Evolutionary conservation across 2,113 vertebrate species (phyloP).

Genomic region (Zapornia atra): DNA sequence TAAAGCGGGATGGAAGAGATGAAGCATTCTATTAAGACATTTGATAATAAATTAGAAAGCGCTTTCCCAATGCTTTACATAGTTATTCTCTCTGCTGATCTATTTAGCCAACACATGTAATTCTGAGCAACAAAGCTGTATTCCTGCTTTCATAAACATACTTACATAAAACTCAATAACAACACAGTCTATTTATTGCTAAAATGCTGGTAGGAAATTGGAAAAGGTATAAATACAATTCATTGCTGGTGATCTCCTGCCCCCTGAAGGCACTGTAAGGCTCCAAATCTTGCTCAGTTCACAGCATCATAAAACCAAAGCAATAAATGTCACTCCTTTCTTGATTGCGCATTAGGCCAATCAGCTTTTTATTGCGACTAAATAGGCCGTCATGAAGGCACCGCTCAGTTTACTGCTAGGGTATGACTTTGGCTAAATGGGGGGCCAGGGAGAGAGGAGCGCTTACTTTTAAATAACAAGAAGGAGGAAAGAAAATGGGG

Average conservation of each 20-base stretch:
- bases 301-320: slow-evolving; percentile 60
- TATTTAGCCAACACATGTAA: slow-evolving; percentile 62
- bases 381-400: slow-evolving; percentile 61
- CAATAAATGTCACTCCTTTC: slow-evolving; percentile 69
- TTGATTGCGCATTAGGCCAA: slow-evolving; percentile 66
- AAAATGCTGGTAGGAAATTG: slow-evolving; percentile 60
- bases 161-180: slow-evolving; percentile 68
- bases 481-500: not conserved
- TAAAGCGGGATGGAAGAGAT: slow-evolving; percentile 10
- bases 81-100: slow-evolving; percentile 38
- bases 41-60: not conserved
- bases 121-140: slow-evolving; percentile 60
- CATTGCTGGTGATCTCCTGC: slow-evolving; percentile 60
- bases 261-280: slow-evolving; percentile 37
- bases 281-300: slow-evolving; percentile 63
- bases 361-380: slow-evolving; percentile 63
- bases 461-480: slow-evolving; percentile 7
- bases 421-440: slow-evolving; percentile 34
- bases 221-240: slow-evolving; percentile 73
- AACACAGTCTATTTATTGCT: slow-evolving; percentile 62
- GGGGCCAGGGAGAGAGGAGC: not conserved
- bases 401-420: slow-evolving; percentile 8
- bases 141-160: slow-evolving; percentile 55
- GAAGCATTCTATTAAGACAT: not conserved
- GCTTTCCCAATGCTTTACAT: slow-evolving; percentile 16